Conservation (phyloP, 2,797 vertebrate species). For the Paramormyrops hopkinsi region DNA sequence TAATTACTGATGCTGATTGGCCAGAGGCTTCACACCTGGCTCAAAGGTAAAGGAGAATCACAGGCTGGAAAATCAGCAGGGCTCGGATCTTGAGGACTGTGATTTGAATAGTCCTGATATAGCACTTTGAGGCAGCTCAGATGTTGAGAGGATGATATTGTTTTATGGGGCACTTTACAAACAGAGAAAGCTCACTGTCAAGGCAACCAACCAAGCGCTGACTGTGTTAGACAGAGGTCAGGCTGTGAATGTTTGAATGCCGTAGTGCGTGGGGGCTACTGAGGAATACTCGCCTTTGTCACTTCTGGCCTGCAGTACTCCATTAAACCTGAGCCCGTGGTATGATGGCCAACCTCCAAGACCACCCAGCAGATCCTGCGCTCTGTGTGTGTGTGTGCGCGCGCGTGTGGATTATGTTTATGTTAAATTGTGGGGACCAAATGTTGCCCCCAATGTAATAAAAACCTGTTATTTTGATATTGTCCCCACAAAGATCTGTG, state of each 20-base stretch:
- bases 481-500: not conserved
- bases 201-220: not conserved
- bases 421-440: not conserved
- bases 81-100: not conserved
- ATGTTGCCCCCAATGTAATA: not conserved
- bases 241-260: not conserved
- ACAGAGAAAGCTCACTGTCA: not conserved
- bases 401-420: not conserved
- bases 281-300: not conserved
- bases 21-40: not conserved
- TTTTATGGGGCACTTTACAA: not conserved
- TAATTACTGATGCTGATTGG: not conserved
- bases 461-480: not conserved
- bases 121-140: not conserved
- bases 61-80: not conserved
- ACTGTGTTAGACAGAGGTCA: not conserved
- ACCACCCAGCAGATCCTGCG: not conserved
- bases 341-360: not conserved
- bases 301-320: not conserved
- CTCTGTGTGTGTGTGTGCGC: not conserved
- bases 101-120: not conserved
- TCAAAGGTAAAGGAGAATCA: not conserved
- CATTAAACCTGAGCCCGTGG: not conserved
- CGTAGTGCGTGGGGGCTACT: not conserved
- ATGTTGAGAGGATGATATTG: not conserved